Conservation (phyloP, 2,113 vertebrate genomes). For the Bucco capensis region DNA sequence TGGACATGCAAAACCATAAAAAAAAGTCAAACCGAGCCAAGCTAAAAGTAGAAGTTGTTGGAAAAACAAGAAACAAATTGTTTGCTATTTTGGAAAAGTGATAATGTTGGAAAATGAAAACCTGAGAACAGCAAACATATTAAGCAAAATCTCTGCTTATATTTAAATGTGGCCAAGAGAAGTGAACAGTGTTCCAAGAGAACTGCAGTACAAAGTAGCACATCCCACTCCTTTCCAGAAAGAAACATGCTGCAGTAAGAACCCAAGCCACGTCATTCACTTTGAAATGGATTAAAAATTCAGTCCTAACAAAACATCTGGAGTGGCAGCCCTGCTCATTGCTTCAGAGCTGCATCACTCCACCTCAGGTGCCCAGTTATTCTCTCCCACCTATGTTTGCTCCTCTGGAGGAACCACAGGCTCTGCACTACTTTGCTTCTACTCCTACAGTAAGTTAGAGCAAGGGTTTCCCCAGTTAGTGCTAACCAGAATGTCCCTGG, state of each 20-base stretch:
- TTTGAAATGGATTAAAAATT: neutral
- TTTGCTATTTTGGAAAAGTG: conserved; percentile 35
- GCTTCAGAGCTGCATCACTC: neutral
- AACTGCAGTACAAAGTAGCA: conserved; percentile 46
- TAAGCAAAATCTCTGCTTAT: conserved; percentile 19
- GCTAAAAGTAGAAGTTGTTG: conserved; percentile 29
- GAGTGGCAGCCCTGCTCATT: neutral
- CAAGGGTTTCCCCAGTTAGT: neutral
- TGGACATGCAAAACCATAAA: neutral
- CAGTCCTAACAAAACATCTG: neutral
- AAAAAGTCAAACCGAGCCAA: neutral
- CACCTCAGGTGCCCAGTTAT: neutral
- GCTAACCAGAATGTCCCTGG: neutral
- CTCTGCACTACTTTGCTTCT: neutral
- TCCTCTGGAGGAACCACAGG: rapidly evolving
- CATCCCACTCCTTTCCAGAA: conserved; percentile 49
- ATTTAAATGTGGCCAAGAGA: conserved; percentile 41
- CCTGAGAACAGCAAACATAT: conserved; percentile 20
- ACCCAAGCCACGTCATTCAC: neutral
- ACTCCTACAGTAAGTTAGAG: neutral
- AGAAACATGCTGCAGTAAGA: conserved; percentile 41
- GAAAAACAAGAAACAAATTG: conserved; percentile 50
- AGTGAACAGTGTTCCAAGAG: neutral
- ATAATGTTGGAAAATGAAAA: conserved; percentile 46
- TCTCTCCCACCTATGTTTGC: neutral